phyloP scores from a whole-genome alignment of 2,888 invertebrate species.

The Kryphioiulus occultus region DNA sequence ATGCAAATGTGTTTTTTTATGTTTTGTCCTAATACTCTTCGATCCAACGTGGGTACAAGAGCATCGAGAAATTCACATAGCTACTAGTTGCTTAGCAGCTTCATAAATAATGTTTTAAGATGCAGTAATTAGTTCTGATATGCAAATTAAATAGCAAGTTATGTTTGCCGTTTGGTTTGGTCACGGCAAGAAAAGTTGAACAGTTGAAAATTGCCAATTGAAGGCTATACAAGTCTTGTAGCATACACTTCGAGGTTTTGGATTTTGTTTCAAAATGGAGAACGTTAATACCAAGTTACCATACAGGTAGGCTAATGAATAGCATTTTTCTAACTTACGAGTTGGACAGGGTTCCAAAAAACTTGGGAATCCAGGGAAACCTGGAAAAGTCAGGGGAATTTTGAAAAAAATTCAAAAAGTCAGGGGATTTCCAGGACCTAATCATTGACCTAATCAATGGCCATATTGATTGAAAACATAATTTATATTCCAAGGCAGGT shows the following conservation, averaged over 20 bases:
- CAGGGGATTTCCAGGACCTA: too few species aligned
- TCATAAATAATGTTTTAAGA: not conserved
- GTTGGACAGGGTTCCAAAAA: too few species aligned
- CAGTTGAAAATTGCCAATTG: not conserved
- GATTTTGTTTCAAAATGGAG: not conserved
- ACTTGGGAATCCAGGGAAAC: too few species aligned
- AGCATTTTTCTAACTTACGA: not conserved
- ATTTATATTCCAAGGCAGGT: too few species aligned
- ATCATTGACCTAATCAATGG: too few species aligned
- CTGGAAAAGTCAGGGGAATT: too few species aligned
- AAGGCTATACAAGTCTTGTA: not conserved
- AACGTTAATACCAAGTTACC: not conserved
- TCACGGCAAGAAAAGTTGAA: not conserved
- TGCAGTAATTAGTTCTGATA: not conserved
- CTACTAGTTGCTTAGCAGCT: not conserved
- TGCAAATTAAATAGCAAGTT: not conserved
- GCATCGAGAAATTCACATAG: not conserved
- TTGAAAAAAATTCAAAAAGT: too few species aligned
- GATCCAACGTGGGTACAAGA: not conserved
- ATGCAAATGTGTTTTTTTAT: not conserved
- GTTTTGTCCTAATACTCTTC: not conserved
- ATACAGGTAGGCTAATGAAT: not conserved
- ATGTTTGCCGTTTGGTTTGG: not conserved
- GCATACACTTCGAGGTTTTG: not conserved
- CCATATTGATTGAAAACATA: too few species aligned